Percentiles rank a stretch among this genome's conserved stretches.
These are phyloP conservation scores for Drosophila niveifrons DNA, from an alignment of 2,888 invertebrate genomes.

Conservation along the genomic window DNA sequence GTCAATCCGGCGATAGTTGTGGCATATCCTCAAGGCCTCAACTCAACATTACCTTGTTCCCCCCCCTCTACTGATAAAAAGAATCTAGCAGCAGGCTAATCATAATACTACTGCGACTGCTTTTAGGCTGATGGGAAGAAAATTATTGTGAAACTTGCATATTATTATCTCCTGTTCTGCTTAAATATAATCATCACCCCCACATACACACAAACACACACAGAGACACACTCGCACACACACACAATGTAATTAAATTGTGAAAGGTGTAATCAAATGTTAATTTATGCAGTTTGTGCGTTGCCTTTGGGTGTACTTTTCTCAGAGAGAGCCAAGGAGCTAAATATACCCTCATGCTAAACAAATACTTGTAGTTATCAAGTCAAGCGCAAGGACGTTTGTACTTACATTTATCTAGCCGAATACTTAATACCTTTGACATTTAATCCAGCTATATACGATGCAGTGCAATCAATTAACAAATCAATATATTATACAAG, in stretches of 20 bases:
- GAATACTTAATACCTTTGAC: conserved; percentile 4
- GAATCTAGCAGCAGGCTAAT: conserved; percentile 11
- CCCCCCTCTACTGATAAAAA: conserved; percentile 7
- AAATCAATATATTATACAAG: conserved; percentile 1
- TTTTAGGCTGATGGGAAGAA: conserved; percentile 9
- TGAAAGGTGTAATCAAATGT: conserved; percentile 24
- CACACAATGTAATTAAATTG: conserved; percentile 23
- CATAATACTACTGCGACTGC: conserved; percentile 3
- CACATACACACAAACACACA: conserved; percentile 10
- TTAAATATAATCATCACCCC: conserved; percentile 5
- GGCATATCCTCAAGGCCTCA: conserved; percentile 15
- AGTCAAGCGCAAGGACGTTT: not conserved
- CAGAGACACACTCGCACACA: conserved; percentile 9
- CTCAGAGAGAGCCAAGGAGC: conserved; percentile 4
- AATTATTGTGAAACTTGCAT: conserved; percentile 13
- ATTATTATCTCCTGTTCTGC: conserved; percentile 10
- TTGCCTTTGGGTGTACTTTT: conserved; percentile 9
- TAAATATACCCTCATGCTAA: not conserved
- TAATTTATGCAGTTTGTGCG: conserved; percentile 22
- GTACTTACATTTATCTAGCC: not conserved
- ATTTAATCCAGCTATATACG: not conserved
- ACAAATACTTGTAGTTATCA: not conserved
- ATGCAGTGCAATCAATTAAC: not conserved
- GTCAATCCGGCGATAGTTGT: conserved; percentile 84
- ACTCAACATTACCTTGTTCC: not conserved